Percentiles rank a stretch among this genome's conserved stretches.
Conservation (phyloP, 1,140 invertebrate genomes). For the Drosophila gunungcola region DNA sequence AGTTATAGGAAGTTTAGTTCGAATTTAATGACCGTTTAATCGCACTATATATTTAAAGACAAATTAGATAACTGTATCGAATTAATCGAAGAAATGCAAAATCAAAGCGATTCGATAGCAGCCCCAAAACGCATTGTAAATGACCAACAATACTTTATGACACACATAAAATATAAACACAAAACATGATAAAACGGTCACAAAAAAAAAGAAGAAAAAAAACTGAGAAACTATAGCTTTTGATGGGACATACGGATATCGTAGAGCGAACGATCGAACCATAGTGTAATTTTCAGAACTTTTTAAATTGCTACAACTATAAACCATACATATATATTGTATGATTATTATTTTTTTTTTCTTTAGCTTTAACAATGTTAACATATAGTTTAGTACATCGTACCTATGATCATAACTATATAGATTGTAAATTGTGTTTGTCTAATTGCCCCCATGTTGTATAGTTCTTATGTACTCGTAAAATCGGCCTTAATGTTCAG, state of each 20-base stretch:
- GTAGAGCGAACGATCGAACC: constrained; percentile 7
- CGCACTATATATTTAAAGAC: neutral
- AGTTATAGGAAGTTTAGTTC: constrained; percentile 5
- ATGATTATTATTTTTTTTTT: constrained; percentile 13
- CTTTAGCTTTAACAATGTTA: constrained; percentile 34
- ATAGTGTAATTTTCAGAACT: constrained; percentile 35
- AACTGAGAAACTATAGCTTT: constrained; percentile 40
- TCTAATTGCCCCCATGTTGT: constrained; percentile 19
- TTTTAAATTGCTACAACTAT: neutral
- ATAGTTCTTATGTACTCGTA: constrained; percentile 26
- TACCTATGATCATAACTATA: constrained; percentile 41
- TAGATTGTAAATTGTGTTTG: constrained; percentile 49
- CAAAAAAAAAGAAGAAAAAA: constrained; percentile 12
- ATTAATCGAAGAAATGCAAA: too few species aligned
- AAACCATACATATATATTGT: neutral
- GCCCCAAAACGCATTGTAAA: constrained; percentile 12
- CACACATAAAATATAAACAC: constrained; percentile 7
- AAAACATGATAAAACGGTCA: constrained; percentile 45
- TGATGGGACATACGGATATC: neutral
- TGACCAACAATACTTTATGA: neutral
- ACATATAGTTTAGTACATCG: constrained; percentile 40
- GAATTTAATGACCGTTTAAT: constrained; percentile 18
- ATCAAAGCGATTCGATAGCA: neutral
- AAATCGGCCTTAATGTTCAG: constrained; percentile 38
- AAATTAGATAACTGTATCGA: neutral